phyloP scores from a whole-genome alignment of 1,140 invertebrate species.

The Cryptotermes secundus region DNA sequence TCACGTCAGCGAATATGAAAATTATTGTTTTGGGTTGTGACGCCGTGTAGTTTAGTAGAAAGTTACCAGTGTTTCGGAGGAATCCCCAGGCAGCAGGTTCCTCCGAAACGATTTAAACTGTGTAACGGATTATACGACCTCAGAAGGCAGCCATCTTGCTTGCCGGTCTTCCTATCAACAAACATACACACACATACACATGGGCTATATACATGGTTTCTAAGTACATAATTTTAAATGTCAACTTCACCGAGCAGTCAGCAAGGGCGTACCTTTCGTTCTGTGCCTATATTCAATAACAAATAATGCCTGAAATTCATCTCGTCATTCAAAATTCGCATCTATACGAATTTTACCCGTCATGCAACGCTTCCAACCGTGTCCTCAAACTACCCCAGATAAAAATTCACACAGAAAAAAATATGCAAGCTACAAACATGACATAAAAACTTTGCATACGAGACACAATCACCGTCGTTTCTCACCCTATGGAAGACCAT shows the following conservation, averaged over 20 bases:
- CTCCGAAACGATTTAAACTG: too few species aligned
- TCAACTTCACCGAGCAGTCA: background rate
- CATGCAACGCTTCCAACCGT: background rate
- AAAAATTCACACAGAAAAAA: background rate
- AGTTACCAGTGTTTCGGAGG: too few species aligned
- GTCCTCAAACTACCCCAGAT: background rate
- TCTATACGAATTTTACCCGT: background rate
- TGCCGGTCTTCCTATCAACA: too few species aligned
- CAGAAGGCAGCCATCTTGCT: too few species aligned
- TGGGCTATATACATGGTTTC: too few species aligned
- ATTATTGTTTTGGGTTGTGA: too few species aligned
- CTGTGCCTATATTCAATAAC: background rate
- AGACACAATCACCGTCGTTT: background rate
- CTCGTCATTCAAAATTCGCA: background rate
- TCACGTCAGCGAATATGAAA: too few species aligned
- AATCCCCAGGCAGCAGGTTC: too few species aligned
- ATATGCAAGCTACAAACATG: conserved; percentile 1
- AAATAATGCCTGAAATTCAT: background rate
- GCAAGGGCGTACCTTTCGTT: background rate
- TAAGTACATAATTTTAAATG: background rate
- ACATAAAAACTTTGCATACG: conserved; percentile 20
- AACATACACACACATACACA: too few species aligned
- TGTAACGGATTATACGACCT: too few species aligned
- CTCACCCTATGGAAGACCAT: background rate
- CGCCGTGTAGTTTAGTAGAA: too few species aligned